phyloP scores from a whole-genome alignment of 2,113 vertebrate species.

The Pyrgilauda ruficollis region DNA sequence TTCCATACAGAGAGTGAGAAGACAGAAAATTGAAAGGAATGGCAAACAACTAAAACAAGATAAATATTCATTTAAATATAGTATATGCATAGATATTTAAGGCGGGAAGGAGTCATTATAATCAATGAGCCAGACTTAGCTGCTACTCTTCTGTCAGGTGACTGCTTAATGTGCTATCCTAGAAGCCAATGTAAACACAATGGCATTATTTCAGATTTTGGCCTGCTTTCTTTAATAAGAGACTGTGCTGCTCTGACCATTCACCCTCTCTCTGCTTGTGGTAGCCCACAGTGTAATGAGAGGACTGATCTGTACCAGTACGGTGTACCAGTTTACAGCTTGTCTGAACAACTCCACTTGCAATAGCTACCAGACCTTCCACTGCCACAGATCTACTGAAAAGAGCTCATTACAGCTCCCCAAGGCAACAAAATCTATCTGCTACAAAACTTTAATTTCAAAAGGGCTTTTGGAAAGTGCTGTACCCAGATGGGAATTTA shows the following conservation, averaged over 20 bases:
- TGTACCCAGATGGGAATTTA: constrained; percentile 1
- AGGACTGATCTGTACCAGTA: background rate
- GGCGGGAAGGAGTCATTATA: background rate
- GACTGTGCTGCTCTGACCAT: background rate
- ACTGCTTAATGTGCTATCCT: background rate
- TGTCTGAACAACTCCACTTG: constrained; percentile 15
- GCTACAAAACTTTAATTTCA: background rate
- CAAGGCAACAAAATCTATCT: constrained; percentile 19
- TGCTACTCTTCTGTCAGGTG: background rate
- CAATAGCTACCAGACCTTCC: constrained; percentile 40
- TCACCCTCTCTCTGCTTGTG: background rate
- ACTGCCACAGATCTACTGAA: background rate
- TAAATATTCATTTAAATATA: background rate
- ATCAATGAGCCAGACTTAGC: background rate
- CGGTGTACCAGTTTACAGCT: background rate
- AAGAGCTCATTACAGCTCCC: background rate
- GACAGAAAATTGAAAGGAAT: background rate
- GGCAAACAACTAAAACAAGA: background rate
- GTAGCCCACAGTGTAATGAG: background rate
- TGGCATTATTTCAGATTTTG: background rate
- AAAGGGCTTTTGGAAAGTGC: background rate
- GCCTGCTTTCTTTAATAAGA: background rate
- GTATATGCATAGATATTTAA: background rate
- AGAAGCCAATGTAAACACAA: background rate
- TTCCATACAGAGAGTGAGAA: background rate